A percentile compares a stretch with the other conserved stretches of the same genome.
phyloP scores from a whole-genome alignment of 2,113 vertebrate genomes.

The Sinocyclocheilus anshuiensis region DNA sequence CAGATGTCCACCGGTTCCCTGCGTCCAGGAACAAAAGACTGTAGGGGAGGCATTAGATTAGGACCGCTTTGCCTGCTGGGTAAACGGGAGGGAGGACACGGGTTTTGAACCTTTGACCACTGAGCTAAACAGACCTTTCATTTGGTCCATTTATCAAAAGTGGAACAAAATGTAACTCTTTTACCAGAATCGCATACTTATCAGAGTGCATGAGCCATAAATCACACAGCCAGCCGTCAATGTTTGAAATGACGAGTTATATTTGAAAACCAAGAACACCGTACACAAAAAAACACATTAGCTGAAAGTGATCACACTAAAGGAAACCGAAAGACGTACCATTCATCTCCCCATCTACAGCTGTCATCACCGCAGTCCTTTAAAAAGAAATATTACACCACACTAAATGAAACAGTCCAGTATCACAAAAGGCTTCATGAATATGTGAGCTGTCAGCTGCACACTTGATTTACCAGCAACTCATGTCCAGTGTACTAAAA shows the following conservation, averaged over 20 bases:
- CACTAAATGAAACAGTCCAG: constrained; percentile 61
- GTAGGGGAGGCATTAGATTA: constrained; percentile 55
- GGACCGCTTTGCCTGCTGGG: constrained; percentile 69
- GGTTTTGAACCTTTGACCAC: constrained; percentile 73
- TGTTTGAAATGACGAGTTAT: constrained; percentile 72
- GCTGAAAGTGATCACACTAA: constrained; percentile 42
- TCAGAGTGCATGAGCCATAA: constrained; percentile 50
- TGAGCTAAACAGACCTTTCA: constrained; percentile 62
- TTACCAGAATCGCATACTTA: constrained; percentile 7
- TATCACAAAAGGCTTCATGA: constrained; percentile 27
- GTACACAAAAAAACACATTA: constrained; percentile 70
- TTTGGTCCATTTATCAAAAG: constrained; percentile 28
- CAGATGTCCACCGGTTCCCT: constrained; percentile 62
- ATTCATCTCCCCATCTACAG: not conserved
- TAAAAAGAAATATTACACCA: constrained; percentile 58
- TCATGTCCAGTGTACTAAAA: constrained; percentile 38
- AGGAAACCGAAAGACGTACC: constrained; percentile 51
- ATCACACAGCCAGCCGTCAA: constrained; percentile 58
- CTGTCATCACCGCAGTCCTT: not conserved
- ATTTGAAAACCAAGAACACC: constrained; percentile 75
- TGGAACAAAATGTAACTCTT: constrained; percentile 36
- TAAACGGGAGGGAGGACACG: constrained; percentile 70
- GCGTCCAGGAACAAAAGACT: constrained; percentile 60
- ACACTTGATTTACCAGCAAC: not conserved
- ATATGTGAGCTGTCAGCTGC: constrained; percentile 6